A percentile compares a stretch with the other conserved stretches of the same genome.
phyloP scores from a whole-genome alignment of 1,140 invertebrate species.

The Trichogramma pretiosum region DNA sequence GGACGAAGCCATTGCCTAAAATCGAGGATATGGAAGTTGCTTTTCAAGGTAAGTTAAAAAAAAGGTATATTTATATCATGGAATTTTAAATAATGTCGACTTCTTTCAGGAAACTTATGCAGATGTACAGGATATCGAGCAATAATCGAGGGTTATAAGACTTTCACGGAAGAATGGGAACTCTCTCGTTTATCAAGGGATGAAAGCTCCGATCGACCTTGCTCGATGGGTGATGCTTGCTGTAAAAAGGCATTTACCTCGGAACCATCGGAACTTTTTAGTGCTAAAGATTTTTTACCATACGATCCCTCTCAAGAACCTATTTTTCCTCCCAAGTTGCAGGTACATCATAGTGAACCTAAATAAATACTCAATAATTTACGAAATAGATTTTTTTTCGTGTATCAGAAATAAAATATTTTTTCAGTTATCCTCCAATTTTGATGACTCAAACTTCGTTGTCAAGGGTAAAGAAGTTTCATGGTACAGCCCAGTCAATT shows the following conservation, averaged over 20 bases:
- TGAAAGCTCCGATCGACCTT: constrained; percentile 32
- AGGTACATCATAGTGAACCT: constrained; percentile 41
- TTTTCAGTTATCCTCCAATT: constrained; percentile 43
- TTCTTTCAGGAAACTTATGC: constrained; percentile 77
- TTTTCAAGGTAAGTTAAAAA: constrained; percentile 56
- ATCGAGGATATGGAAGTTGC: constrained; percentile 72
- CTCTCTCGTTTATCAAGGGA: constrained; percentile 25
- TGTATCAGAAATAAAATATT: background rate
- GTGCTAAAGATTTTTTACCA: constrained; percentile 61
- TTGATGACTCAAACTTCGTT: constrained; percentile 55
- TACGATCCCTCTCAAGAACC: constrained; percentile 81
- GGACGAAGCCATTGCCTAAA: constrained; percentile 54
- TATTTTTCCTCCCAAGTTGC: constrained; percentile 87
- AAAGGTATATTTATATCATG: background rate
- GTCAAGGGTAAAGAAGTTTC: constrained; percentile 61
- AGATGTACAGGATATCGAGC: constrained; percentile 86
- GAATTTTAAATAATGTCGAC: no score
- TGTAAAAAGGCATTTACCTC: constrained; percentile 42
- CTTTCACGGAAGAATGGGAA: constrained; percentile 74
- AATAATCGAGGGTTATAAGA: constrained; percentile 80
- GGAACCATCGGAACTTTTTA: constrained; percentile 50
- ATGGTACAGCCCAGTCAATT: constrained; percentile 71
- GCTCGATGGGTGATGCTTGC: constrained; percentile 54
- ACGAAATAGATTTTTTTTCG: no score
- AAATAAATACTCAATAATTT: no score